phyloP scores from a whole-genome alignment of 2,113 vertebrate genomes.

The Mastomys coucha region DNA sequence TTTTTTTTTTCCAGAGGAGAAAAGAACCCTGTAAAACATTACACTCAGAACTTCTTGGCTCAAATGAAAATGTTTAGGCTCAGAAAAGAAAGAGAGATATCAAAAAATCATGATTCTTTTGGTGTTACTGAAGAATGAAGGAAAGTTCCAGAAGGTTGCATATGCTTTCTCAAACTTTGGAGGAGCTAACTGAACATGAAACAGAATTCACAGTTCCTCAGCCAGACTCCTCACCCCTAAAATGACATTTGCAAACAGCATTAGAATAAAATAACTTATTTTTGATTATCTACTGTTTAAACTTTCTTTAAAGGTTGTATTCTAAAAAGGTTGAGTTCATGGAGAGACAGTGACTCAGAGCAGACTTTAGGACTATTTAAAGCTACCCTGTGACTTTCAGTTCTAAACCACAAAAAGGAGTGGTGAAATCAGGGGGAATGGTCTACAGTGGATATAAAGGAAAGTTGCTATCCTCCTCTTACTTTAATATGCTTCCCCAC shows the following conservation, averaged over 20 bases:
- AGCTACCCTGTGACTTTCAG: constrained; percentile 29
- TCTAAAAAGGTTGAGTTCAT: constrained; percentile 70
- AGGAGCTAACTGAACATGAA: background rate
- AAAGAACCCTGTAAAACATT: background rate
- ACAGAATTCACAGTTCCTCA: constrained; percentile 22
- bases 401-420: background rate
- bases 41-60: background rate
- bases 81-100: background rate
- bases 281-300: constrained; percentile 67
- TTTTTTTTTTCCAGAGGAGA: background rate
- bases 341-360: constrained; percentile 34
- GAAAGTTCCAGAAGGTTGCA: background rate
- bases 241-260: constrained; percentile 70
- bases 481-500: background rate
- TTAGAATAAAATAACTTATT: constrained; percentile 60
- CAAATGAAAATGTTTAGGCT: background rate
- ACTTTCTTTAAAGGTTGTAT: constrained; percentile 75
- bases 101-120: constrained; percentile 3
- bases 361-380: constrained; percentile 62
- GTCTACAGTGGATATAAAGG: background rate
- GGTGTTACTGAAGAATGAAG: background rate
- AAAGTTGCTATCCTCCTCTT: background rate
- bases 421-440: background rate
- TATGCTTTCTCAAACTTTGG: background rate
- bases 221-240: background rate